Conservation (phyloP, 2,797 vertebrate genomes). For the Rhinoraja longicauda region DNA sequence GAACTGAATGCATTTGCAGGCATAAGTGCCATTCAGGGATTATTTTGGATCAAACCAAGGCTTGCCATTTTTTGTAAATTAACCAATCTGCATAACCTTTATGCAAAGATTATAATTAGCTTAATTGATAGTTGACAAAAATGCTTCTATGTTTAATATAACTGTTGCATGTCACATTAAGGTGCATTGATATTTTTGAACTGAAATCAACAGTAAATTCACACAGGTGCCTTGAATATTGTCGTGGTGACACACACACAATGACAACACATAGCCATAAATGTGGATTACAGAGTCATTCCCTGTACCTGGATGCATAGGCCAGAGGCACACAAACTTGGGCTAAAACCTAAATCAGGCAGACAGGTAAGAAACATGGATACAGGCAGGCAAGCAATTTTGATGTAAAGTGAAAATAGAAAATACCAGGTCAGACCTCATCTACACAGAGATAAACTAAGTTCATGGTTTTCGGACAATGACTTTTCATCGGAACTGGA, state of each 20-base stretch:
- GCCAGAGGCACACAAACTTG: neutral
- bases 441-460: too few relatives aligned
- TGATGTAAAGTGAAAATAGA: neutral
- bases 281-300: neutral
- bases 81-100: neutral
- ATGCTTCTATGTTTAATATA: neutral
- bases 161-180: neutral
- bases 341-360: neutral
- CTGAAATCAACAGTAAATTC: neutral
- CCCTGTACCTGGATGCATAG: neutral
- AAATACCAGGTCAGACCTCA: too few relatives aligned
- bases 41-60: neutral
- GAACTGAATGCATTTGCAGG: neutral
- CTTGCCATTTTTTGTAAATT: neutral
- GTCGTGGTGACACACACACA: neutral
- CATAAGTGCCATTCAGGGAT: neutral
- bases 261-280: neutral
- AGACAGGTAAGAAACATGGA: neutral
- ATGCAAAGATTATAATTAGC: neutral
- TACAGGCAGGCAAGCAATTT: neutral
- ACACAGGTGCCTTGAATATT: neutral
- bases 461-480: too few relatives aligned
- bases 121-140: neutral
- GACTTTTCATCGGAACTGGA: too few relatives aligned
- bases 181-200: neutral